Base-by-base conservation (phyloP, 2,113 vertebrate genomes). In the Dryoscopus gambensis region DNA sequence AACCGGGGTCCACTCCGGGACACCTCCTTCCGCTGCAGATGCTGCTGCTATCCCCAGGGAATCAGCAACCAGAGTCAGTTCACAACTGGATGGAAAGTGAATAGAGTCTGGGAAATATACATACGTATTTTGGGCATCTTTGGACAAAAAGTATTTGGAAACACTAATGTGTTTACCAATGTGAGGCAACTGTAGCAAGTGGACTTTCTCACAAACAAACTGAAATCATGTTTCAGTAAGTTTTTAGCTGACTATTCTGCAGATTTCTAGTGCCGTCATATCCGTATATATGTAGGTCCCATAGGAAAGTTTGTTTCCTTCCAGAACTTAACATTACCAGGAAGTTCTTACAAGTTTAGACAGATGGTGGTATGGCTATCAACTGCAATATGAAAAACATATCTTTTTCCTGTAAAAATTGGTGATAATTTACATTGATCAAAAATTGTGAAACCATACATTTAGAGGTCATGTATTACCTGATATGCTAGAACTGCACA, bases 291-390 rank as follows among this genome's bases (percentile, higher is more conserved):
- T 1, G 1, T 31, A 79, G 17, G 17, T 53, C 10, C 7, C 22
- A 63, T 57, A 2, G 68, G 6, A 8, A 64, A 68, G 7, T 60
- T 71, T 60, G 3, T 60, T 91, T 91, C 37, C 17, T 87, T 79
- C 8, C 37, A 79, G 40, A 89, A 44, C 5, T 47, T 31, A 70
- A 50, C 13, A 75, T 81, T 55, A 10, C 14, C 31, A 63, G 27
- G 37, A 90, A 73, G 4, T 9, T 60, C 11, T 57, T 73, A 13
- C 9, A 68, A 50, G 12, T 46, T 70, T 70, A 13, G 17, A 87
- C 7, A 6, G 7, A 50, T 4, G 4, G 49, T 23, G 28, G 9
- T n/a, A 62, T 1, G 1, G 2, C 11, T 62, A 19, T 18, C 24
- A 63, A 39, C 14, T 12, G 11, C n/a, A 35, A 65, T 19, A 74